Evolutionary conservation across 2,797 vertebrate genomes (phyloP).

Genomic region (Darevskia mixta): DNA sequence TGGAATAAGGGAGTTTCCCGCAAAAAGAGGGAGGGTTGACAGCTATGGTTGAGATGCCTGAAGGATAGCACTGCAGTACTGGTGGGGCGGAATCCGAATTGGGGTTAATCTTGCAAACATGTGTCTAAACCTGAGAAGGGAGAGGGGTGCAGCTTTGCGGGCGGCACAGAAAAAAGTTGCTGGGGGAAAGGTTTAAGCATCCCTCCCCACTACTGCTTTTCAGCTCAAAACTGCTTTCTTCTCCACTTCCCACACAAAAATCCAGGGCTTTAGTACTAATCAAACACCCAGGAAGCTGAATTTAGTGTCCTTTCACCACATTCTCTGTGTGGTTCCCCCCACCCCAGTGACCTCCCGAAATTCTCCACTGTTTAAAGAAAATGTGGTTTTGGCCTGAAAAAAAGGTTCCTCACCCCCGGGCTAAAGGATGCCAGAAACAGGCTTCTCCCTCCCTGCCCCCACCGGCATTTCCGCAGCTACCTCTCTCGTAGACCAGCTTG

Average conservation of each 20-base stretch:
- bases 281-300: not conserved
- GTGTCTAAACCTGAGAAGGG: not conserved
- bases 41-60: not conserved
- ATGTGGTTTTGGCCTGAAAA: too few relatives aligned
- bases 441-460: not conserved
- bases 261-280: not conserved
- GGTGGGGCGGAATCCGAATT: not conserved
- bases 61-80: too few relatives aligned
- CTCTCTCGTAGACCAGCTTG: constrained; percentile 39
- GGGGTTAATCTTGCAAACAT: not conserved
- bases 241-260: not conserved
- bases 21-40: too few relatives aligned
- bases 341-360: too few relatives aligned
- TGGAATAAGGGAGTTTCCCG: too few relatives aligned
- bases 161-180: not conserved
- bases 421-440: not conserved
- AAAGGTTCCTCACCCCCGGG: too few relatives aligned
- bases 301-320: not conserved
- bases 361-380: too few relatives aligned
- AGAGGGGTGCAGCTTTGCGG: too few relatives aligned
- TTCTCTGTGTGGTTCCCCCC: too few relatives aligned
- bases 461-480: not conserved
- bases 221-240: not conserved
- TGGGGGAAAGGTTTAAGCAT: not conserved
- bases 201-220: not conserved